Evolutionary conservation across 2,797 vertebrate species (phyloP).

Genomic region (Cichlasoma orientale): DNA sequence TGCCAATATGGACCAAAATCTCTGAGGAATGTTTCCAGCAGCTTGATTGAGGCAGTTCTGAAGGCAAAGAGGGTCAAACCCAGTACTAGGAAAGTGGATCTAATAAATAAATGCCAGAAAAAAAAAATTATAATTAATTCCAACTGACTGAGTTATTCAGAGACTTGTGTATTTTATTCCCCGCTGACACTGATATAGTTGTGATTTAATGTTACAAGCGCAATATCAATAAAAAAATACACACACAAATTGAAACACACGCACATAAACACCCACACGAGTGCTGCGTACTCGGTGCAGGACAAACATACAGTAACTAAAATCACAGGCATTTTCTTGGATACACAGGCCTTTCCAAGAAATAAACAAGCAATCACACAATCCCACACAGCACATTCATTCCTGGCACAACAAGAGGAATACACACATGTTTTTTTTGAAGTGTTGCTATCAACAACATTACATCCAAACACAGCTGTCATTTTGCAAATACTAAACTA

Average conservation of each 20-base stretch:
- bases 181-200: not conserved
- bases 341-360: not conserved
- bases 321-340: not conserved
- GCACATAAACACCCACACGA: not conserved
- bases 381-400: not conserved
- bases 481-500: not conserved
- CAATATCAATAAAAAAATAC: not conserved
- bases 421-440: not conserved
- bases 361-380: conserved; percentile 2
- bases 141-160: not conserved
- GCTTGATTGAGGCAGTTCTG: too few relatives aligned
- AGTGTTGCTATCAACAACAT: not conserved
- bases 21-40: not conserved
- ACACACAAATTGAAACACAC: not conserved
- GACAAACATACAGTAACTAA: not conserved
- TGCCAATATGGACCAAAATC: not conserved
- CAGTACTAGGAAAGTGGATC: not conserved
- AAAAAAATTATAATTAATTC: not conserved
- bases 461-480: not conserved
- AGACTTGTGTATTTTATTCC: not conserved
- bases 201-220: not conserved
- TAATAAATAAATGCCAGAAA: not conserved
- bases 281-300: not conserved
- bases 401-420: not conserved
- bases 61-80: too few relatives aligned